These are phyloP conservation scores for Tachina lurida DNA, from an alignment of 2,888 invertebrate genomes.

Conservation along the genomic window DNA sequence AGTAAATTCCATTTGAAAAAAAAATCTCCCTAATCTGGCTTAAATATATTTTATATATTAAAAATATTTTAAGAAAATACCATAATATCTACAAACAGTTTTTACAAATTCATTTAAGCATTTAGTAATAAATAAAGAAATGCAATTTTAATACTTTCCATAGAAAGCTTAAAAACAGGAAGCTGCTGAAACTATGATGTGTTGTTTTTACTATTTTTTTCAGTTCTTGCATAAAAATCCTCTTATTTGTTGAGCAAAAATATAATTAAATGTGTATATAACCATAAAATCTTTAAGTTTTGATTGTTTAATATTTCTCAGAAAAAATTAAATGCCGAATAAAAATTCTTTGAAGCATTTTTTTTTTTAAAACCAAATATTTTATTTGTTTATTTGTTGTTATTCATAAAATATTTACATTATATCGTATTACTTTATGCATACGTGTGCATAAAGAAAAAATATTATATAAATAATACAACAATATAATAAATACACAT, in stretches of 20 bases:
- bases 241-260: constrained; percentile 40
- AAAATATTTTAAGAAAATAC: constrained; percentile 20
- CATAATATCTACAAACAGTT: background rate
- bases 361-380: constrained; percentile 7
- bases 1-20: constrained; percentile 1
- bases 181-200: constrained; percentile 1
- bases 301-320: constrained; percentile 20
- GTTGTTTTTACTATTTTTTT: background rate
- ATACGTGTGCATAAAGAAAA: constrained; percentile 5
- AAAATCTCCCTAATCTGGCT: constrained; percentile 27
- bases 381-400: constrained; percentile 57
- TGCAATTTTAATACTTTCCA: constrained; percentile 20
- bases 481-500: constrained; percentile 71
- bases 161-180: constrained; percentile 31
- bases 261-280: constrained; percentile 67
- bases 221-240: constrained; percentile 32
- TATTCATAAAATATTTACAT: constrained; percentile 62
- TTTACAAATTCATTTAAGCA: constrained; percentile 29
- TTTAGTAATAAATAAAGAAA: constrained; percentile 18
- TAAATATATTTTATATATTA: constrained; percentile 9
- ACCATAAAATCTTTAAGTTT: constrained; percentile 65
- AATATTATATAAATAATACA: constrained; percentile 55
- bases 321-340: constrained; percentile 32
- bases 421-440: constrained; percentile 38
- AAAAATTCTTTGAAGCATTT: constrained; percentile 42